Conservation (phyloP, 2,797 vertebrate genomes). For the Ictinia mississippiensis region DNA sequence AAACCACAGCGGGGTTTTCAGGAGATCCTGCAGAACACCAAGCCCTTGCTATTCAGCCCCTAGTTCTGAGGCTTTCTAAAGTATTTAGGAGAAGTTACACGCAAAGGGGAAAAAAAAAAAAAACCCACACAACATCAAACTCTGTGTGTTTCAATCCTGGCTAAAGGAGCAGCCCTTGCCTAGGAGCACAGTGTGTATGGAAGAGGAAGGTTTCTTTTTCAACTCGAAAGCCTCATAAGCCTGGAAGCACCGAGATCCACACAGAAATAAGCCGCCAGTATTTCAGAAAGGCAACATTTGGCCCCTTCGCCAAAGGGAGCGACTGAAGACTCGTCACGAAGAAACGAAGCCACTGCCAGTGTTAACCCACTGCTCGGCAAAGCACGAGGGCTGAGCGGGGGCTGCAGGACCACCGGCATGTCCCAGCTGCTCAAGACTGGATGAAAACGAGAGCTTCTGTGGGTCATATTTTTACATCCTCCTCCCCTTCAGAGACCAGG, state of each 20-base stretch:
- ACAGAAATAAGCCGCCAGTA: neutral
- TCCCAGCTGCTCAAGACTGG: neutral
- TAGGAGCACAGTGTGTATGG: fast-evolving
- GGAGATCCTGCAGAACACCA: neutral
- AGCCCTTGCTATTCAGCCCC: neutral
- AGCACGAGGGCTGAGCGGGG: neutral
- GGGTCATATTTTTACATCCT: neutral
- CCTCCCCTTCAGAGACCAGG: neutral
- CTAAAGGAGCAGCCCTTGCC: neutral
- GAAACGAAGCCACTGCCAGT: neutral
- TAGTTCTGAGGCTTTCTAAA: neutral
- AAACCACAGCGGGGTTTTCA: neutral
- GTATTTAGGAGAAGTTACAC: neutral
- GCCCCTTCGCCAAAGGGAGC: neutral
- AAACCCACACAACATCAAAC: neutral
- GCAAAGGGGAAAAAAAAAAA: neutral
- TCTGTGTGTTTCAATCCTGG: fast-evolving
- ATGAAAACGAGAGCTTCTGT: neutral
- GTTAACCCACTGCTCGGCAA: neutral
- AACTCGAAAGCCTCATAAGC: fast-evolving
- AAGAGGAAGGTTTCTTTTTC: neutral
- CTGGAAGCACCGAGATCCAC: fast-evolving
- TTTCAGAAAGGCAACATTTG: neutral
- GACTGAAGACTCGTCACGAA: fast-evolving
- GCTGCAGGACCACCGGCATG: neutral